Conservation (phyloP, 2,888 invertebrate genomes). For the Microplitis deprimator region DNA sequence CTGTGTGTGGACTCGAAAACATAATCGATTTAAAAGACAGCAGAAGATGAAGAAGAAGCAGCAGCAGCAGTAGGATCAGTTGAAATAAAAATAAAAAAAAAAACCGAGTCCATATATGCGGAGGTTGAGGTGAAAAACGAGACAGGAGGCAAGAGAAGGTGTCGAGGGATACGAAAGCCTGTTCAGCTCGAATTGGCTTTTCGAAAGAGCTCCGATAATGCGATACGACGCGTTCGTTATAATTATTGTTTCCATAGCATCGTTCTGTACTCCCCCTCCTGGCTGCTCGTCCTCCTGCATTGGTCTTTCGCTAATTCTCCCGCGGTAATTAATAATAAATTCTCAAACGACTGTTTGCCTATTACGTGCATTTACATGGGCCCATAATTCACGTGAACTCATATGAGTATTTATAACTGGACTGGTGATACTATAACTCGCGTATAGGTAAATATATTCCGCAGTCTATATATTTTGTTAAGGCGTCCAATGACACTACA, state of each 20-base stretch:
- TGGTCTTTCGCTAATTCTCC: not conserved
- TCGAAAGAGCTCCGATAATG: slow-evolving; percentile 61
- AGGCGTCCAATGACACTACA: not conserved
- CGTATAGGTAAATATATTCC: not conserved
- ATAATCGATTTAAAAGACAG: slow-evolving; percentile 38
- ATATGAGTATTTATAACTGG: slow-evolving; percentile 10
- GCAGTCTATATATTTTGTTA: not conserved
- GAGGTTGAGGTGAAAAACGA: slow-evolving; percentile 27
- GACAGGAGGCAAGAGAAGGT: slow-evolving; percentile 24
- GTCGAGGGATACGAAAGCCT: slow-evolving; percentile 42
- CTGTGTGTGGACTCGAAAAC: slow-evolving; percentile 11
- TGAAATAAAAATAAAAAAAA: slow-evolving; percentile 10
- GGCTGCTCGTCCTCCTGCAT: too few relatives aligned
- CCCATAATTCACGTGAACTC: slow-evolving; percentile 27
- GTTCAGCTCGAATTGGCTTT: slow-evolving; percentile 56
- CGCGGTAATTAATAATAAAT: slow-evolving; percentile 37
- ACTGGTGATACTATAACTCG: not conserved
- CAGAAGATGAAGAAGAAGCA: slow-evolving; percentile 28
- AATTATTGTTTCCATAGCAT: slow-evolving; percentile 53
- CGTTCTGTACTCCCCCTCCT: too few relatives aligned
- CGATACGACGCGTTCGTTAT: slow-evolving; percentile 62
- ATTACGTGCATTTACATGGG: slow-evolving; percentile 15
- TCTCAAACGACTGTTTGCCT: slow-evolving; percentile 33
- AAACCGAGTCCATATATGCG: slow-evolving; percentile 19
- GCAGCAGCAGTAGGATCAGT: not conserved